A percentile compares a stretch with the other conserved stretches of the same genome.
Evolutionary conservation across 2,888 invertebrate species (phyloP).

Genomic region (Aphidius colemani): DNA sequence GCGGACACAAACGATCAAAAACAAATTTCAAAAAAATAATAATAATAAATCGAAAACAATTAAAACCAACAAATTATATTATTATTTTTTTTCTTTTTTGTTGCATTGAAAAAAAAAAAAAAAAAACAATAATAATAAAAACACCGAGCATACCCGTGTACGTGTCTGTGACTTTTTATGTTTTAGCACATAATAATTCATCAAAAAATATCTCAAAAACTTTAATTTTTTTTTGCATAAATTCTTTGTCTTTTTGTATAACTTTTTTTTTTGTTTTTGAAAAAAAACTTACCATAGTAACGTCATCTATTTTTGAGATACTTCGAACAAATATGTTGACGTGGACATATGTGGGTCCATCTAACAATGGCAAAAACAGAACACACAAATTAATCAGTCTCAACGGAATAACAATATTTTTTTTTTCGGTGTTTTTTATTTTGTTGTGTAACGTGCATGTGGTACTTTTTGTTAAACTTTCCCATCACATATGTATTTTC

Average conservation of each 20-base stretch:
- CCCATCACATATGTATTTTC: slow-evolving; percentile 3
- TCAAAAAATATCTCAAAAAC: background rate
- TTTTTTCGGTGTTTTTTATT: slow-evolving; percentile 21
- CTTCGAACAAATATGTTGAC: slow-evolving; percentile 99
- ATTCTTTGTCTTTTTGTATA: slow-evolving; percentile 28
- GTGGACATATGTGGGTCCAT: slow-evolving; percentile 94
- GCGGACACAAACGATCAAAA: too few relatives aligned
- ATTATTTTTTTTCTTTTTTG: background rate
- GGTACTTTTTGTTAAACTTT: background rate
- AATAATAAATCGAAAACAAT: background rate
- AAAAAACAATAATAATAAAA: slow-evolving; percentile 39
- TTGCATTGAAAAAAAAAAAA: slow-evolving; percentile 26
- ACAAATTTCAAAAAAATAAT: background rate
- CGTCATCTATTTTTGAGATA: slow-evolving; percentile 99
- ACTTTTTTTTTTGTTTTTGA: slow-evolving; percentile 34
- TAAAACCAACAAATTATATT: background rate
- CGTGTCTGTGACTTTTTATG: slow-evolving; percentile 42
- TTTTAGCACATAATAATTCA: too few relatives aligned
- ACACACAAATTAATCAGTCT: slow-evolving; percentile 58
- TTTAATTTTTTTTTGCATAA: background rate
- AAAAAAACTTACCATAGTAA: slow-evolving; percentile 91
- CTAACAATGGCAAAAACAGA: slow-evolving; percentile 64
- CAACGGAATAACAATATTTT: slow-evolving; percentile 34
- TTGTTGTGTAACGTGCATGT: slow-evolving; percentile 22
- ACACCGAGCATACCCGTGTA: slow-evolving; percentile 47